Evolutionary conservation across 1,140 invertebrate species (phyloP).

Genomic region (Drosophila triauraria): DNA sequence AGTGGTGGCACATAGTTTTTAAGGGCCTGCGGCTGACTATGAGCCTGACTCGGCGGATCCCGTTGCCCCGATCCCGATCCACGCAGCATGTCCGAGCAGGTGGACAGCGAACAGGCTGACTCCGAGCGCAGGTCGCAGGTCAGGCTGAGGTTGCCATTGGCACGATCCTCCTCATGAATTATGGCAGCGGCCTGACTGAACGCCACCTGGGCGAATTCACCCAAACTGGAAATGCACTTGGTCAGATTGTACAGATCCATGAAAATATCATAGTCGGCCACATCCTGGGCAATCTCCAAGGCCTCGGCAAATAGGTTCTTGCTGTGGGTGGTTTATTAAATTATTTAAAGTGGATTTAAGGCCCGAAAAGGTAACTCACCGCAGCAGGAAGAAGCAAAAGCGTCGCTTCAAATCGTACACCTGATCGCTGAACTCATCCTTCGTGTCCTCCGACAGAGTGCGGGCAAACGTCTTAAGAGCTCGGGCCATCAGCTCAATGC

Average conservation of each 20-base stretch:
- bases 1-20: constrained; percentile 83
- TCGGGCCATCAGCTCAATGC: constrained; percentile 89
- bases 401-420: constrained; percentile 90
- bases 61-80: background rate
- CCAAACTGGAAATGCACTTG: constrained; percentile 87
- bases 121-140: constrained; percentile 86
- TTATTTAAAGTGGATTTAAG: too few species aligned
- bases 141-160: constrained; percentile 86
- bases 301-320: constrained; percentile 93
- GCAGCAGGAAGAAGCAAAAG: constrained; percentile 92
- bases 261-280: constrained; percentile 92
- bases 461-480: constrained; percentile 89
- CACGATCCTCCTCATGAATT: constrained; percentile 84
- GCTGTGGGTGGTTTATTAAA: constrained; percentile 84
- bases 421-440: constrained; percentile 90
- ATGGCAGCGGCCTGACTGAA: constrained; percentile 90
- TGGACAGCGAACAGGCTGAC: constrained; percentile 85
- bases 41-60: constrained; percentile 7
- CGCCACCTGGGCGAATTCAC: constrained; percentile 90
- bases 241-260: constrained; percentile 94
- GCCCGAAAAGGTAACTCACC: too few species aligned
- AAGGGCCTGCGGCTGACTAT: constrained; percentile 72
- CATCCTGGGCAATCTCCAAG: constrained; percentile 93
- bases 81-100: constrained; percentile 85
- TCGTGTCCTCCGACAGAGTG: constrained; percentile 88